Evolutionary conservation across 2,888 invertebrate genomes (phyloP).

Genomic region (Caenorhabditis doughertyi): DNA sequence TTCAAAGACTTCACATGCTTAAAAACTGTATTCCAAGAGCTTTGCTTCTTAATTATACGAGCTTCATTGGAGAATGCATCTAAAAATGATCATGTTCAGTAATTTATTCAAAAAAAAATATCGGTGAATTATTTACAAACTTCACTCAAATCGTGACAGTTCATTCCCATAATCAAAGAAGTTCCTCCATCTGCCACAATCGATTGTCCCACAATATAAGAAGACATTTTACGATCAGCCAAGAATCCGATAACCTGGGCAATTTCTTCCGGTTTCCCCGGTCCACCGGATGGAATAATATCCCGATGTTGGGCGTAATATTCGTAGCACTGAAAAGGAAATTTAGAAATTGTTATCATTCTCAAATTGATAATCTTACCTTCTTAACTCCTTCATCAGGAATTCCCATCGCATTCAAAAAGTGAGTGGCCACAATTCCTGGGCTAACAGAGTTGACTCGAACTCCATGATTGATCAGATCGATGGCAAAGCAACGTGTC

Average conservation of each 20-base stretch:
- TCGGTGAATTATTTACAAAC: not conserved
- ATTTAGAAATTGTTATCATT: too few relatives aligned
- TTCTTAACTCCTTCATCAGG: conserved; percentile 5
- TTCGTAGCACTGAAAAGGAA: conserved; percentile 16
- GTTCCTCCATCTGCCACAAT: conserved; percentile 30
- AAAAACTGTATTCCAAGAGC: too few relatives aligned
- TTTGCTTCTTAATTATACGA: too few relatives aligned
- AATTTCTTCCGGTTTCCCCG: conserved; percentile 27
- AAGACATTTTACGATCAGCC: conserved; percentile 3
- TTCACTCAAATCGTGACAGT: conserved; percentile 7
- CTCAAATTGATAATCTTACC: not conserved
- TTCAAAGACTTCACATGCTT: too few relatives aligned
- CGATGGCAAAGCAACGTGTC: conserved; percentile 34
- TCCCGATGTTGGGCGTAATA: conserved; percentile 29
- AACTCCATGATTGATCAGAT: conserved; percentile 38
- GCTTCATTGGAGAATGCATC: too few relatives aligned
- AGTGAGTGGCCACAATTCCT: conserved; percentile 20
- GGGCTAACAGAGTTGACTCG: conserved; percentile 50
- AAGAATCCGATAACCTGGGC: conserved; percentile 26
- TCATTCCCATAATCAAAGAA: conserved; percentile 22
- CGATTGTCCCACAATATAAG: conserved; percentile 22
- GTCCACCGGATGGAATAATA: conserved; percentile 21
- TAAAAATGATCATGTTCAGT: too few relatives aligned
- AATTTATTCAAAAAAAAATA: too few relatives aligned
- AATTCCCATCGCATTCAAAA: conserved; percentile 28